Evolutionary conservation across 92 coral and sea anemone genomes (phyloP).

Genomic region (Zoanthus solanderi): DNA sequence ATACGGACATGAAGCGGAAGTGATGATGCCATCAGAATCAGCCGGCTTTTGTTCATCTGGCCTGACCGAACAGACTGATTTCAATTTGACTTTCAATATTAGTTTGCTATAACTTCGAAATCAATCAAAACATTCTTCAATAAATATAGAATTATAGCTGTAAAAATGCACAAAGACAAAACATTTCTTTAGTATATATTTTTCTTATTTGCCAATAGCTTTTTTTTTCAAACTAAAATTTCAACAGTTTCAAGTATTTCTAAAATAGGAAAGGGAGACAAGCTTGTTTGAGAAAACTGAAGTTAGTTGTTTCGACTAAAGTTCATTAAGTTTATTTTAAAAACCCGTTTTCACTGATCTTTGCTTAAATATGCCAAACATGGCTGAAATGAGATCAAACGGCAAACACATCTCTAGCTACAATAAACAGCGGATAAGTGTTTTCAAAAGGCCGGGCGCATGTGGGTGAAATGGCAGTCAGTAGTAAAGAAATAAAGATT

Average conservation of each 20-base stretch:
- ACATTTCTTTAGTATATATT: background rate
- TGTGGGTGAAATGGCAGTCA: background rate
- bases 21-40: constrained; percentile 16
- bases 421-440: constrained; percentile 22
- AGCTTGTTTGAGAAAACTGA: background rate
- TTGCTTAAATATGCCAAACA: too few species aligned
- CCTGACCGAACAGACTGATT: background rate
- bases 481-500: background rate
- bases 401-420: background rate
- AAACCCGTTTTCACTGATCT: background rate
- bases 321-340: background rate
- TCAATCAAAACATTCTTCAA: background rate
- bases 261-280: background rate
- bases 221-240: too few species aligned
- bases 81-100: background rate
- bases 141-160: background rate
- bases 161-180: background rate
- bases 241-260: background rate
- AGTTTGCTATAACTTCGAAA: background rate
- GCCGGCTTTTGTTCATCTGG: background rate
- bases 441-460: constrained; percentile 7
- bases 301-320: background rate
- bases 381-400: constrained; percentile 9
- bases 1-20: constrained; percentile 51
- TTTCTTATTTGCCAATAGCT: background rate